A percentile compares a stretch with the other conserved stretches of the same genome.
Conservation (phyloP, 1,140 invertebrate genomes). For the Himalopsyche phryganea region DNA sequence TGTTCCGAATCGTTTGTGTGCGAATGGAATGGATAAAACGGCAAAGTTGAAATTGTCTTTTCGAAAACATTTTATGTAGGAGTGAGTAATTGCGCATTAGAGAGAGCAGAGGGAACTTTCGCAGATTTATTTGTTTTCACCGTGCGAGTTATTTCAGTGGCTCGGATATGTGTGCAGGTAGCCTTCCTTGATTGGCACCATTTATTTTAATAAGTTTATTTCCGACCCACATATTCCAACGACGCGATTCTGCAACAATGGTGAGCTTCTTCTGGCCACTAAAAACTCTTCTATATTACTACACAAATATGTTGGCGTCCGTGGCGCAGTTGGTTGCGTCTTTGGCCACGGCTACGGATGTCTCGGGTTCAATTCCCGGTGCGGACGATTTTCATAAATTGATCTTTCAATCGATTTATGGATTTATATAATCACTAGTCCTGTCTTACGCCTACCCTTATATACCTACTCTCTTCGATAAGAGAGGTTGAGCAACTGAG, state of each 20-base stretch:
- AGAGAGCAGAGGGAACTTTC: background rate
- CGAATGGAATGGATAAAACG: slow-evolving; percentile 23
- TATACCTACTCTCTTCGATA: no score
- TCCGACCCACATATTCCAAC: background rate
- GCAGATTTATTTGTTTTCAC: slow-evolving; percentile 17
- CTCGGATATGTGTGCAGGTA: background rate
- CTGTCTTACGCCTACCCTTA: no score
- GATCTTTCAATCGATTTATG: no score
- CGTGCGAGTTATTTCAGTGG: background rate
- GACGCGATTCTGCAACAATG: background rate
- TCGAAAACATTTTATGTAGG: slow-evolving; percentile 20
- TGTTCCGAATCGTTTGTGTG: slow-evolving; percentile 23
- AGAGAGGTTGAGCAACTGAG: no score
- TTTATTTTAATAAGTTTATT: background rate
- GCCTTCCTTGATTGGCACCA: background rate
- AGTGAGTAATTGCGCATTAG: slow-evolving; percentile 23
- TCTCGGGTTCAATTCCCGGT: no score
- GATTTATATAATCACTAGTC: no score
- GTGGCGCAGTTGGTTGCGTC: no score
- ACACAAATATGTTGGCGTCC: no score
- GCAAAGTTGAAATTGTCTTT: slow-evolving; percentile 28
- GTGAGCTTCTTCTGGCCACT: no score
- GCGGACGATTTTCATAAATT: no score
- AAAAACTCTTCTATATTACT: no score
- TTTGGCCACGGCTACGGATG: no score